Percentiles rank a stretch among this genome's conserved stretches.
Evolutionary conservation across 2,888 invertebrate genomes (phyloP).

Genomic region (Antitype chi): DNA sequence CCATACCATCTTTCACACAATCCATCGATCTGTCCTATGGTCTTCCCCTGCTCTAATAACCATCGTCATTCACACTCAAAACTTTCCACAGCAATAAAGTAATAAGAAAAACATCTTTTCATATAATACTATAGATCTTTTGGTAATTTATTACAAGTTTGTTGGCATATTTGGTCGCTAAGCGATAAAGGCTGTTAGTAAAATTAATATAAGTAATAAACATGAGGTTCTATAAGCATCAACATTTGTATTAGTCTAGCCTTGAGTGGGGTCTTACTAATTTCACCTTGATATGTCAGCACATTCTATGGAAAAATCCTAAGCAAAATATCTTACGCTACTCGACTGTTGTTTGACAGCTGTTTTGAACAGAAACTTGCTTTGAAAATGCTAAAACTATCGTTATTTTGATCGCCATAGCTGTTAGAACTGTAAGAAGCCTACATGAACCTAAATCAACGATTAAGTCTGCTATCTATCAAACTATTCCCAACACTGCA

Average conservation of each 20-base stretch:
- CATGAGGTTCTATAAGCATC: neutral
- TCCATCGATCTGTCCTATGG: neutral
- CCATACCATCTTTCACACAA: neutral
- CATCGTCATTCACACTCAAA: neutral
- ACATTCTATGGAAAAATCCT: conserved; percentile 3
- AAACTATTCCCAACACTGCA: neutral
- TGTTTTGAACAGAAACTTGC: neutral
- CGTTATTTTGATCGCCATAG: neutral
- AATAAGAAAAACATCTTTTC: neutral
- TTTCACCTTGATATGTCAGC: conserved; percentile 17
- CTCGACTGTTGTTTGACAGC: neutral
- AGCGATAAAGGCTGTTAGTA: conserved; percentile 23
- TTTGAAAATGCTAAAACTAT: neutral
- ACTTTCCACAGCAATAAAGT: conserved; percentile 2
- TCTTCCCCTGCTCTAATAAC: neutral
- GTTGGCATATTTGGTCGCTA: conserved; percentile 11
- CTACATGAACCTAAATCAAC: neutral
- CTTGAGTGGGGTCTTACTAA: conserved; percentile 22
- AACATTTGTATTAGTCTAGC: neutral
- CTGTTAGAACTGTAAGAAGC: neutral
- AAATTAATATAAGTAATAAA: conserved; percentile 19
- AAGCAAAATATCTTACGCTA: neutral
- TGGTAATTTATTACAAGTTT: conserved; percentile 4
- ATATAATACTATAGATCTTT: conserved; percentile 13
- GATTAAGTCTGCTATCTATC: neutral